phyloP scores from a whole-genome alignment of 2,888 invertebrate genomes.

The Muscina levida region DNA sequence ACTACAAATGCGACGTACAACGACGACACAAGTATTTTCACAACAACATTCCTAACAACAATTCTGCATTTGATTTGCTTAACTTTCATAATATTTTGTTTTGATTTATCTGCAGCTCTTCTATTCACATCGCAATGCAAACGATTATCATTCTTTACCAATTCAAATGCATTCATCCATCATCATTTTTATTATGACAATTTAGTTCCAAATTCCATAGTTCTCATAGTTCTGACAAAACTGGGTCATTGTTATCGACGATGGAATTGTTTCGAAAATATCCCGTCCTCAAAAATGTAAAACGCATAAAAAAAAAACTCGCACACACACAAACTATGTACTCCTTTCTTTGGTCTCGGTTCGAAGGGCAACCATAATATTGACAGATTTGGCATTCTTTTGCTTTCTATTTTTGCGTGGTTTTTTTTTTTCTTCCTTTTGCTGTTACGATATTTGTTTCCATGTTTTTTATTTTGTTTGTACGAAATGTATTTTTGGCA shows the following conservation, averaged over 20 bases:
- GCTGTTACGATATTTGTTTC: background rate
- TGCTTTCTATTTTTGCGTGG: background rate
- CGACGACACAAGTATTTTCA: no score
- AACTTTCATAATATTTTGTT: no score
- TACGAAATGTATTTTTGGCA: conserved; percentile 14
- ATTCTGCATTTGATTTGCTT: no score
- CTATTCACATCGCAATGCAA: background rate
- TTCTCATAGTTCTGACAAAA: background rate
- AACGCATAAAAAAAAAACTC: background rate
- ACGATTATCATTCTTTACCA: background rate
- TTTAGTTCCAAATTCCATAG: background rate
- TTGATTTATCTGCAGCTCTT: no score
- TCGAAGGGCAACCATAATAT: background rate
- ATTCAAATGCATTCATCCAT: conserved; percentile 11
- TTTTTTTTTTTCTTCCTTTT: background rate
- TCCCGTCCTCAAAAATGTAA: background rate
- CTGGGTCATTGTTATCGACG: conserved; percentile 13
- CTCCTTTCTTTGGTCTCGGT: background rate
- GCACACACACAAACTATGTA: background rate
- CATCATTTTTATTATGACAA: conserved; percentile 5
- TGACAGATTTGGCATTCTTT: conserved; percentile 13
- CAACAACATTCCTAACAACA: no score
- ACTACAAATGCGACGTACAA: no score
- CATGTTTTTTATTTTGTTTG: background rate
- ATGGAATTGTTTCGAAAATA: background rate